Evolutionary conservation across 2,113 vertebrate species (phyloP), one percentile per base, ranked within the genome.

Genomic region (Phoxinus phoxinus): DNA sequence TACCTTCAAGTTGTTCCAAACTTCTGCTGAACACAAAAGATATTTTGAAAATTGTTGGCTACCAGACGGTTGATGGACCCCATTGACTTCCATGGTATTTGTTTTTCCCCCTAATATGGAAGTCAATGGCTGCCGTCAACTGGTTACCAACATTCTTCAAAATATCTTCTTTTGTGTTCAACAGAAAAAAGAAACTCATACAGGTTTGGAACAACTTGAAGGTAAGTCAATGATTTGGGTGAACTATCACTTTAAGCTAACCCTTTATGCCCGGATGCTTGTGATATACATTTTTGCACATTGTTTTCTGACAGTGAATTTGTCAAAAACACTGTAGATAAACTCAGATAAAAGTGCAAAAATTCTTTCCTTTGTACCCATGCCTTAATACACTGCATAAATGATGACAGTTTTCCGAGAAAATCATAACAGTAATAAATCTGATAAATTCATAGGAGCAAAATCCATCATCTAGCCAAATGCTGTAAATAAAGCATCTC

Each of bases 381-480:
- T 41, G 21, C 32, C 3, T 5, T 41, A 71, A 6, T 71, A 41
- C 32, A 11, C 11, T 37, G 32, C 37, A 46, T 74, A 44, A 74
- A 48, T 46, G 41, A 74, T 74, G 72, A 74, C 41, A 74, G 41
- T 17, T 17, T 46, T 74, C 41, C 27, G 41, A 27, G 41, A 74
- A 74, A 74, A 74, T 74, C 72, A 48, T 46, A 73, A 73, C 71
- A 73, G 71, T 73, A 46, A 46, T 46, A 74, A 74, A 63, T 46
- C 41, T 27, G 13, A 30, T 63, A 30, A 44, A 17, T 63, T 63
- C 32, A n/a, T 7, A 41, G 21, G 10, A 37, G 53, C 56, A 17
- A 37, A 37, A 59, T 79, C 30, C 53, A 58, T 79, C 13, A 37
- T 77, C 27, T 77, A 77, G 10, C 21, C 32, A 46, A 80, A 27